A percentile compares a stretch with the other conserved stretches of the same genome.
Conservation (phyloP, 35 echinoderm and acorn worm species). For the Anneissia japonica region DNA sequence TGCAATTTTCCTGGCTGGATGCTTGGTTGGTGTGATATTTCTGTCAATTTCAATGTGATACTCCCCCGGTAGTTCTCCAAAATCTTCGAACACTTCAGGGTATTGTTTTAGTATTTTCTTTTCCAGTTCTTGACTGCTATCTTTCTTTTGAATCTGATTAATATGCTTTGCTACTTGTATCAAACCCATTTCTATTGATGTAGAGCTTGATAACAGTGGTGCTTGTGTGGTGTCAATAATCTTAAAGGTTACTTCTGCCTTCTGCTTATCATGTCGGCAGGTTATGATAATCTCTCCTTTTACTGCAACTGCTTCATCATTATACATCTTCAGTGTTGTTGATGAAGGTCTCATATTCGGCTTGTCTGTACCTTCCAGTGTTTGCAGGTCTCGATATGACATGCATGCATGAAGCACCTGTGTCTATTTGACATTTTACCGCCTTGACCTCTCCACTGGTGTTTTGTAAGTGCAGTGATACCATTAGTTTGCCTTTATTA, state of each 20-base stretch:
- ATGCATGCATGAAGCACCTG: constrained; percentile 7
- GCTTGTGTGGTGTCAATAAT: not conserved
- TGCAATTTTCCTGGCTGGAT: constrained; percentile 21
- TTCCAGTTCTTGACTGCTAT: not conserved
- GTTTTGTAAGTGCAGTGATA: too few relatives aligned
- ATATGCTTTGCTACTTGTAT: not conserved
- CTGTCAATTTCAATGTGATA: constrained; percentile 26
- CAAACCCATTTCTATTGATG: not conserved
- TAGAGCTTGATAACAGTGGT: not conserved
- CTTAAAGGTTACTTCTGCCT: not conserved
- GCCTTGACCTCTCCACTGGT: too few relatives aligned
- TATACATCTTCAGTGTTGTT: not conserved
- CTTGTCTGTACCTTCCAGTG: not conserved
- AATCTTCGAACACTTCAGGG: constrained; percentile 26
- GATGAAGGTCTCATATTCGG: not conserved
- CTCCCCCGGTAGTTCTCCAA: not conserved
- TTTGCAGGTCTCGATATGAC: not conserved
- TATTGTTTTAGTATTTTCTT: constrained; percentile 8
- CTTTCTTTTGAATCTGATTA: too few relatives aligned
- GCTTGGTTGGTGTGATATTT: constrained; percentile 15
- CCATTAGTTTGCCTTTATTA: too few relatives aligned
- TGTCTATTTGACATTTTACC: constrained; percentile 20
- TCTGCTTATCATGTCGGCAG: not conserved
- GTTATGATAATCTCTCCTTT: not conserved
- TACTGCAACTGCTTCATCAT: not conserved